Evolutionary conservation across 2,888 invertebrate genomes (phyloP), one percentile per base, ranked within the genome.

Genomic region (Drosophila tripunctata): DNA sequence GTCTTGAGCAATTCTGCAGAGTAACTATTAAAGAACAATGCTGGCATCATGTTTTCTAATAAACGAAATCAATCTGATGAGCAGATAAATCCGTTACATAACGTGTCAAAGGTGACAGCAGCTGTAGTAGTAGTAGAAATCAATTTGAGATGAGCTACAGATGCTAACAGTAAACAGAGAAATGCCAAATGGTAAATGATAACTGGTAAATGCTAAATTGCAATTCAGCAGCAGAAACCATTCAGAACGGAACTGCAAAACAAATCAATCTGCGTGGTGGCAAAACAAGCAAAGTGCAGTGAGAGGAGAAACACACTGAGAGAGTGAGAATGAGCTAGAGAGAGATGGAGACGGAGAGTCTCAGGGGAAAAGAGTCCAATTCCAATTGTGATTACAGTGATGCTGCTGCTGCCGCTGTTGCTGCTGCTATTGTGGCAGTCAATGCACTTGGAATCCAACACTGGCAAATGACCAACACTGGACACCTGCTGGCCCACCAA

Each of bases 41-140:
- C 10, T 10, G 12, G 3, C 40, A 27, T 1, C n/a, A 4, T 6
- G 7, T 12, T 44, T 17, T 30, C 14, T 43, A n/a, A n/a, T n/a
- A 7, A 50, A 41, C 22, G 47, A 70, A 72, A 79, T 76, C 77
- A 70, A 68, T 78, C 79, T 62, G 45, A 7, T 43, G 47, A 48
- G 35, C 30, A 50, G 22, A n/a, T 43, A 51, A 67, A 60, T 51
- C 84, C 81, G 84, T 81, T 87, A 84, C 44, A 41, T 44, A 66
- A 68, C 44, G 81, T 81, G 81, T 81, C 81, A 81, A 87, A 81
- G 81, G 81, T 81, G 85, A 87, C 84, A 84, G 80, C 64, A 68
- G 77, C 62, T 61, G 76, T 54, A 83, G 67, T 76, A 76, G 76
- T 54, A 83, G 67, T 76, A 76, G 66, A 83, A 83, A 80, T 81